Base-by-base conservation (phyloP, 2,888 invertebrate species). In the Nasonia oneida region DNA sequence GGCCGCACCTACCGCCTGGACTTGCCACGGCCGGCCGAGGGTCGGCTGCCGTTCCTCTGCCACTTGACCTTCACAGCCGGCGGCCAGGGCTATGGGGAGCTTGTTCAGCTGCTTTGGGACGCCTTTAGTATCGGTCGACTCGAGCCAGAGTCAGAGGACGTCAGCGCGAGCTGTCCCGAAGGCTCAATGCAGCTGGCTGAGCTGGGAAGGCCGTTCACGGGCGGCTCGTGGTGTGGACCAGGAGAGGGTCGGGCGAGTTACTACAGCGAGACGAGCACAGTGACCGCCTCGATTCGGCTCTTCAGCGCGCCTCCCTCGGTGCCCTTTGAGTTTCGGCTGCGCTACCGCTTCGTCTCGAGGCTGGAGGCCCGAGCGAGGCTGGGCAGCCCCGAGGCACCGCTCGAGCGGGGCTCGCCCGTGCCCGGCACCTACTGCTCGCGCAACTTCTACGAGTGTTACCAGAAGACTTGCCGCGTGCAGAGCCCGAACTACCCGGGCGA, bases 401-500 rank as follows among this genome's bases (percentile, higher is more conserved):
- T 97, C 88, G 97, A 98, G 94, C 94, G 98, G 86, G 98, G 98
- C 82, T 96, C 96, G 86, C 97, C 97, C 80, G 97, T 98, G 2
- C 97, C 97, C 2, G 97, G 97, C 85, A 96, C 97, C 88, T 96
- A 98, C 95, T 96, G 97, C 94, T 96, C 97, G 92, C 95, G 98
- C 90, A 96, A 97, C 92, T 96, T 97, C 94, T 96, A 98, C 94
- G 96, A 98, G 94, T 97, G 97, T 94, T 96, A 97, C 92, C 95
- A 97, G 87, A 97, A 97, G 92, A 96, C 96, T 86, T 98, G 98
- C 92, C 96, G 97, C 80, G 94, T 98, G 88, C 98, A 98, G 94
- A 97, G 97, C 89, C 98, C 98, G 80, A 98, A 98, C 94, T 98
- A 97, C 93, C 98, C 98, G 15, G 98, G 98, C 85, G 97, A 98